Evolutionary conservation across 2,888 invertebrate genomes (phyloP), one percentile per base, ranked within the genome.

Genomic region (Andrena flavipes): DNA sequence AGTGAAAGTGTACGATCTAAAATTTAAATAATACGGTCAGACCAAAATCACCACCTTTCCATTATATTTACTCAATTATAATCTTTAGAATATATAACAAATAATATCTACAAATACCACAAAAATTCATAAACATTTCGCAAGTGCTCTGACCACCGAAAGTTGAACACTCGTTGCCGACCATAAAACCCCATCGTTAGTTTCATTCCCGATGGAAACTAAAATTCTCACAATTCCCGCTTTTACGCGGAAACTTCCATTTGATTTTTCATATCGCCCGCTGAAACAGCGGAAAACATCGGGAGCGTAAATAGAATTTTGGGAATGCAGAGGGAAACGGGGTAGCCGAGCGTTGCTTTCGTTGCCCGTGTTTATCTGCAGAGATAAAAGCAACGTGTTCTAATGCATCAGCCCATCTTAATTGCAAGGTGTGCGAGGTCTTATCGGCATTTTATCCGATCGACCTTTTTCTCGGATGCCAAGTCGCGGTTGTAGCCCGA

Each of bases 361-460:
- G 23, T 65, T 35, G 60, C 20, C 33, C 29, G 13, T 35, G 48
- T 67, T 72, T 23, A 51, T 26, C 26, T 20, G 10, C 0, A 7
- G 7, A 29, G 42, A 59, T 63, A 68, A 59, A 69, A n/a, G 73
- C 54, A 26, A 29, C 48, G 29, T 60, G 42, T 71, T 49, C 63
- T 59, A 71, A 84, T 72, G 74, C 62, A 72, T 68, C 83, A 51
- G 81, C 63, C 78, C 64, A 80, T 72, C 86, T 81, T 86, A 85
- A 86, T 86, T 86, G 79, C 70, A 76, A 86, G 78, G 75, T 71
- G 76, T 71, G 84, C 67, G 65, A 72, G 48, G 42, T 76, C 68
- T 84, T 86, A 84, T 82, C 85, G 60, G 26, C 48, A 60, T 76
- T 80, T 80, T 59, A 73, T 68, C 76, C 63, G 72, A 80, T 82